Conservation (phyloP, 2,797 vertebrate genomes). For the Rhinogobio ventralis region DNA sequence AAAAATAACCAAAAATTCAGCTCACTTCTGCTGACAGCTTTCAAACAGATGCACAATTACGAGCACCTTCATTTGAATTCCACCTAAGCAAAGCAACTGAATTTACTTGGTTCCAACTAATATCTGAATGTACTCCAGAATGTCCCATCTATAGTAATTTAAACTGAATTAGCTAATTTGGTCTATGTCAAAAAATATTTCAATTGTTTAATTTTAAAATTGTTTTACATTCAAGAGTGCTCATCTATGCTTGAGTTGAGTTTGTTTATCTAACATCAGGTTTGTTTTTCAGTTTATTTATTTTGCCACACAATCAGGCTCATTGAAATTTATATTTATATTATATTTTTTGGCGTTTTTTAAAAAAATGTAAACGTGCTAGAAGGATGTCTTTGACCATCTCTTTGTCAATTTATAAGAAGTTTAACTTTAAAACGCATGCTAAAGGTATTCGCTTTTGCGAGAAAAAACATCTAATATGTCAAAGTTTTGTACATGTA, state of each 20-base stretch:
- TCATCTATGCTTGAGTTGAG: background rate
- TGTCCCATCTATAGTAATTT: background rate
- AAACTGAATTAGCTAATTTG: background rate
- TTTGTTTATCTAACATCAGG: background rate
- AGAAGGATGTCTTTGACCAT: too few species aligned
- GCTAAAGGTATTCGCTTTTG: too few species aligned
- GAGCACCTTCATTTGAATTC: constrained; percentile 26
- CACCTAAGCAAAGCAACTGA: constrained; percentile 3
- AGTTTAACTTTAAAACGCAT: too few species aligned
- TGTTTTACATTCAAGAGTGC: constrained; percentile 5
- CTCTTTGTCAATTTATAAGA: too few species aligned
- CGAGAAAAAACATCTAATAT: too few species aligned
- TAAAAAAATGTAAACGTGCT: too few species aligned
- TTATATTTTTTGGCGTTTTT: too few species aligned
- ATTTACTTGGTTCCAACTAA: background rate
- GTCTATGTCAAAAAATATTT: background rate
- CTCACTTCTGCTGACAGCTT: constrained; percentile 2
- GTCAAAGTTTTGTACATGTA: background rate
- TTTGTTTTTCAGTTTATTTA: too few species aligned
- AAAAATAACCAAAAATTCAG: constrained; percentile 31
- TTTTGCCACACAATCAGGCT: background rate
- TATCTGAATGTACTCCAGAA: background rate
- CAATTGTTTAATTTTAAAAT: background rate
- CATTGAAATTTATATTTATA: background rate
- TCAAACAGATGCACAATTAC: constrained; percentile 22